These are phyloP conservation scores for Momotus momota DNA, from an alignment of 2,797 vertebrate species.

Conservation along the genomic window DNA sequence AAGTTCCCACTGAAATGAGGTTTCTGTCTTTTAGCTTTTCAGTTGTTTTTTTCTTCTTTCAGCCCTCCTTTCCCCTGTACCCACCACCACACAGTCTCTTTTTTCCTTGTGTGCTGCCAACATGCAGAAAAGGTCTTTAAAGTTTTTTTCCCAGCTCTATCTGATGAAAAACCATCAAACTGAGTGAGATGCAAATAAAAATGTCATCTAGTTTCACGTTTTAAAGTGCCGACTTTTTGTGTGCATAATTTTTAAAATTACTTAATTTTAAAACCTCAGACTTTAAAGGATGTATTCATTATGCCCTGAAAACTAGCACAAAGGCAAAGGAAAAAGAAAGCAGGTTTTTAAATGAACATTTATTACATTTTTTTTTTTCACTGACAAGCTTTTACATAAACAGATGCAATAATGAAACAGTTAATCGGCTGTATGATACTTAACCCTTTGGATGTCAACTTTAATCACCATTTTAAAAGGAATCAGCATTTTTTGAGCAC, in stretches of 20 bases:
- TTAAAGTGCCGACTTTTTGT: background rate
- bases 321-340: constrained; percentile 21
- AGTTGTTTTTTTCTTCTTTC: background rate
- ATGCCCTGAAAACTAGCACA: constrained; percentile 14
- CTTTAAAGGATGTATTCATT: constrained; percentile 19
- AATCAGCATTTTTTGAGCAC: background rate
- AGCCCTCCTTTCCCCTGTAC: background rate
- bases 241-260: background rate
- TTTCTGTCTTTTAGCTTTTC: background rate
- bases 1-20: background rate
- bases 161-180: constrained; percentile 34
- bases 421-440: background rate
- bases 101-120: background rate
- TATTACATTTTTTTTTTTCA: background rate
- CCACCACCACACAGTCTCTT: background rate
- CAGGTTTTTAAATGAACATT: background rate
- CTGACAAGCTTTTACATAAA: background rate
- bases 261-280: constrained; percentile 52
- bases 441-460: background rate
- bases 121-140: background rate
- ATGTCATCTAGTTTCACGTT: constrained; percentile 16
- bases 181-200: constrained; percentile 51
- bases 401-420: background rate
- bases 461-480: background rate
- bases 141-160: constrained; percentile 16